phyloP scores from a whole-genome alignment of 2,113 vertebrate genomes.

The Phalacrocorax pelagicus region DNA sequence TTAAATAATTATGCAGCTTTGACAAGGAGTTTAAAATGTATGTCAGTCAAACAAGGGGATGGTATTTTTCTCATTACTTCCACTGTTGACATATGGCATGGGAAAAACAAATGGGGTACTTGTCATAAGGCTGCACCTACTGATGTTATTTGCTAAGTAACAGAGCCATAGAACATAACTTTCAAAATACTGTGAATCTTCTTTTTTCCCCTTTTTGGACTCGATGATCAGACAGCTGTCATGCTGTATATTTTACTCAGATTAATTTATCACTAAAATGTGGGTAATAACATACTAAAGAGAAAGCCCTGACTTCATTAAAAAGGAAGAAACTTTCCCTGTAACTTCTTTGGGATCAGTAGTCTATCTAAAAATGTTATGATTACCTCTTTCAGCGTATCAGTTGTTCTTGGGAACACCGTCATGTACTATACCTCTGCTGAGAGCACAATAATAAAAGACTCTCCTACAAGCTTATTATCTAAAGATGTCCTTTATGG shows the following conservation, averaged over 20 bases:
- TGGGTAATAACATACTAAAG: background rate
- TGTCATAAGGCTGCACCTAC: constrained; percentile 13
- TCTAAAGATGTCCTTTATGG: background rate
- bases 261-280: background rate
- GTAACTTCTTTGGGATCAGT: background rate
- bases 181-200: constrained; percentile 14
- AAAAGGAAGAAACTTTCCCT: background rate
- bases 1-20: constrained; percentile 23
- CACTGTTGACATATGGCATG: background rate
- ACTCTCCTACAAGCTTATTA: background rate
- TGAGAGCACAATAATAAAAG: background rate
- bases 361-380: background rate
- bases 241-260: background rate
- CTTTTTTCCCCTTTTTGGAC: constrained; percentile 1
- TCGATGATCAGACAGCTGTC: constrained; percentile 6
- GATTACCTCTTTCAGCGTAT: background rate
- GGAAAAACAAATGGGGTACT: constrained; percentile 30
- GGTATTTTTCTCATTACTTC: constrained; percentile 28
- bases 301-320: background rate
- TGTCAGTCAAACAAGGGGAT: background rate
- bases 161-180: background rate
- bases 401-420: background rate
- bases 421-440: background rate
- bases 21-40: constrained; percentile 23
- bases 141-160: constrained; percentile 25